phyloP scores from a whole-genome alignment of 2,888 invertebrate species.

The Litoditis marina region DNA sequence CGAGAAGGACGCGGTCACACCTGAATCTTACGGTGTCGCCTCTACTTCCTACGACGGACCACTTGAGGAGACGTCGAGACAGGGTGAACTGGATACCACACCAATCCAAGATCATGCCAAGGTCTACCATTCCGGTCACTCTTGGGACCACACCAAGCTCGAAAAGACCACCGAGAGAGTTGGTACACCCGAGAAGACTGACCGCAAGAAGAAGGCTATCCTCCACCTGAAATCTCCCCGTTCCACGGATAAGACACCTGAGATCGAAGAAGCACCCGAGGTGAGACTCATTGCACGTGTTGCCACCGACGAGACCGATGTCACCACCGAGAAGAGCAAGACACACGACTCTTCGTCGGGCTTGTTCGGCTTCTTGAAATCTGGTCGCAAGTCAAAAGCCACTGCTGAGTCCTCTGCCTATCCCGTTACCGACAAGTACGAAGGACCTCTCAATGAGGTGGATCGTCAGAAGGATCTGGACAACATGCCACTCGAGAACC shows the following conservation, averaged over 20 bases:
- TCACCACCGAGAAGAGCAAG: too few species aligned
- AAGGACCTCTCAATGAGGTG: constrained; percentile 18
- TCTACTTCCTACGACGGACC: constrained; percentile 20
- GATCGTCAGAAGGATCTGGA: constrained; percentile 21
- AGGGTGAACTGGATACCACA: constrained; percentile 16
- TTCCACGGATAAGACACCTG: neutral
- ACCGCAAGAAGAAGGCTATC: constrained; percentile 11
- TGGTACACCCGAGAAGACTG: neutral
- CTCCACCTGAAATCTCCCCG: neutral
- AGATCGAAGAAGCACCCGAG: too few species aligned
- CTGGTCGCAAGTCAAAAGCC: too few species aligned
- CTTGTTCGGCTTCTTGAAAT: too few species aligned
- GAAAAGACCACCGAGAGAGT: constrained; percentile 5
- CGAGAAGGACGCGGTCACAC: constrained; percentile 11
- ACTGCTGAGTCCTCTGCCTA: neutral
- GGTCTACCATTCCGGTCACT: constrained; percentile 25
- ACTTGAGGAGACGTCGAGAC: constrained; percentile 19
- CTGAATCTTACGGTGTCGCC: constrained; percentile 16
- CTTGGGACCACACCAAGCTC: constrained; percentile 17
- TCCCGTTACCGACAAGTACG: neutral
- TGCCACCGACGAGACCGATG: too few species aligned
- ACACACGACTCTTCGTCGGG: too few species aligned
- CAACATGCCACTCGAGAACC: constrained; percentile 15
- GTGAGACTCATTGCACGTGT: too few species aligned
- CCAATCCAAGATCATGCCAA: constrained; percentile 20